Percentiles rank a stretch among this genome's conserved stretches.
Evolutionary conservation across 2,797 vertebrate species (phyloP).

Genomic region (Thamnophis elegans): DNA sequence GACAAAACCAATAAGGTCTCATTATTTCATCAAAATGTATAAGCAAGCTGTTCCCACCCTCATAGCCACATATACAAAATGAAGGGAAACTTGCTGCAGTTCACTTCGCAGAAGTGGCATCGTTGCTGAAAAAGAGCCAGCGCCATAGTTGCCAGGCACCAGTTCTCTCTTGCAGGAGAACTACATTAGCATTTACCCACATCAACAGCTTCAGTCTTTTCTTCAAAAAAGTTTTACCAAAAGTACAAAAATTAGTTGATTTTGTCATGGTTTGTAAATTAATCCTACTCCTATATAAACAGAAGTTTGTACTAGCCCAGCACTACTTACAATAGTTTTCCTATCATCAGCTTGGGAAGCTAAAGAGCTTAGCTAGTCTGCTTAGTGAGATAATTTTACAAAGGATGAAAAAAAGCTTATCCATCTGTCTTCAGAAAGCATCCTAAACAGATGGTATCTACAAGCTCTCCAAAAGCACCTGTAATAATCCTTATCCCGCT

Average conservation of each 20-base stretch:
- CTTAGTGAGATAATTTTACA: conserved; percentile 1
- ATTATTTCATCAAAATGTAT: conserved; percentile 74
- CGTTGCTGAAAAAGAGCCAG: conserved; percentile 67
- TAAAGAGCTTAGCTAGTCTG: conserved; percentile 51
- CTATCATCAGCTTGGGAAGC: conserved; percentile 34
- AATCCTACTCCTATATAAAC: conserved; percentile 47
- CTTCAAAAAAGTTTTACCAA: conserved; percentile 47
- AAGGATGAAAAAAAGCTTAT: background rate
- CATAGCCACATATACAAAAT: conserved; percentile 77
- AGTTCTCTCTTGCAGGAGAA: conserved; percentile 55
- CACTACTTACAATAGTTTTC: conserved; percentile 1
- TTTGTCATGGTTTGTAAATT: conserved; percentile 51
- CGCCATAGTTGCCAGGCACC: conserved; percentile 55
- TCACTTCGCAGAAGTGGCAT: conserved; percentile 81
- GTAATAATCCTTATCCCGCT: background rate
- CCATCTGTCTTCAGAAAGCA: background rate
- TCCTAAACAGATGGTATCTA: background rate
- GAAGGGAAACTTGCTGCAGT: conserved; percentile 77
- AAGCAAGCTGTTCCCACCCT: conserved; percentile 72
- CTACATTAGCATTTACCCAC: conserved; percentile 56
- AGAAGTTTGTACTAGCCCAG: conserved; percentile 29
- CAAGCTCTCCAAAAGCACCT: background rate
- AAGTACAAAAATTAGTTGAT: conserved; percentile 50
- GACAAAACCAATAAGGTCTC: conserved; percentile 73
- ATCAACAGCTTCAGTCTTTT: conserved; percentile 59